Conservation (phyloP, 2,888 invertebrate species). For the Philereme transversata region DNA sequence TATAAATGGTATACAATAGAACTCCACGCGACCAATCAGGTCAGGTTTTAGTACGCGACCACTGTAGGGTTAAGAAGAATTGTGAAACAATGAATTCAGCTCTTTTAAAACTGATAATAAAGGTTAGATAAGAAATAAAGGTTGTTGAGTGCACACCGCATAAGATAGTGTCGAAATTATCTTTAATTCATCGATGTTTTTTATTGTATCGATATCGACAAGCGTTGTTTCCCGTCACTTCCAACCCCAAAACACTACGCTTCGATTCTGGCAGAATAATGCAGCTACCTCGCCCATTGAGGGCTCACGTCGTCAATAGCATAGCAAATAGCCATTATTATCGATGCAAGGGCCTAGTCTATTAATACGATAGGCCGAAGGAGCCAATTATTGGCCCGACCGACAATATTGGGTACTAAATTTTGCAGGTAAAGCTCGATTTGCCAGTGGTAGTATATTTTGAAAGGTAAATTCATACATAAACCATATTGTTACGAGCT, state of each 20-base stretch:
- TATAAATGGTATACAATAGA: too few species aligned
- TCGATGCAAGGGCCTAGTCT: constrained; percentile 59
- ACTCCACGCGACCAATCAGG: too few species aligned
- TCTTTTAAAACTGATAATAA: too few species aligned
- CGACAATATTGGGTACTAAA: constrained; percentile 26
- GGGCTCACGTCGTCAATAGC: constrained; percentile 74
- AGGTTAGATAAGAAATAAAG: too few species aligned
- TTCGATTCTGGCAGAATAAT: constrained; percentile 67
- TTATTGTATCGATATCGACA: too few species aligned
- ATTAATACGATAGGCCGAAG: constrained; percentile 64
- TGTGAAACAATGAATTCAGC: too few species aligned
- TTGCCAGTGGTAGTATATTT: constrained; percentile 5
- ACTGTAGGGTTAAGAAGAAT: too few species aligned
- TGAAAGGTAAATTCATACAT: neutral
- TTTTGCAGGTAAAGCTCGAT: constrained; percentile 32
- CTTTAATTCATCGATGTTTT: too few species aligned
- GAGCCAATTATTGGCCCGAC: constrained; percentile 37
- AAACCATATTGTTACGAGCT: too few species aligned
- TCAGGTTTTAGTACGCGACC: too few species aligned
- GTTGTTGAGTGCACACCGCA: too few species aligned
- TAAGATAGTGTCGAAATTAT: too few species aligned
- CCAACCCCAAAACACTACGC: constrained; percentile 47
- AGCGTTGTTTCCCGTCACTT: constrained; percentile 47
- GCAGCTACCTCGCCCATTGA: constrained; percentile 76
- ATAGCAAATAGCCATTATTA: constrained; percentile 79